Percentiles rank a stretch among this genome's conserved stretches.
phyloP scores from a whole-genome alignment of 2,797 vertebrate genomes.

The Chiloscyllium punctatum region DNA sequence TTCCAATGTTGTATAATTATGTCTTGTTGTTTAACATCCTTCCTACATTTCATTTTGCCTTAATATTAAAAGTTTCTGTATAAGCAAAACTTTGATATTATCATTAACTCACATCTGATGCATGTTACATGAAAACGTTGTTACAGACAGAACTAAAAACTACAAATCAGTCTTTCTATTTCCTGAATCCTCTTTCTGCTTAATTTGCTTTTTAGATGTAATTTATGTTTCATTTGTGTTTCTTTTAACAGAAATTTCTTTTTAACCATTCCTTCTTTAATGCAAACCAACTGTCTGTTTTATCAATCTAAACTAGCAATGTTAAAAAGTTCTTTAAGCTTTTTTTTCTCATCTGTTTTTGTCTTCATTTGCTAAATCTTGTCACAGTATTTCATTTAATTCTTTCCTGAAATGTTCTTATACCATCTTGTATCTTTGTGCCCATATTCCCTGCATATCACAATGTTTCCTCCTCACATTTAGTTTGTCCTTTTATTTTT shows the following conservation, averaged over 20 bases:
- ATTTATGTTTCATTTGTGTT: background rate
- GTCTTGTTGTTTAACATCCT: constrained; percentile 1
- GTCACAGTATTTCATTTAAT: background rate
- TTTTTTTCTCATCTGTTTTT: background rate
- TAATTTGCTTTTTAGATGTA: background rate
- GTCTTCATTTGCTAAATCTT: background rate
- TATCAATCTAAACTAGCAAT: background rate
- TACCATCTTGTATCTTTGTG: background rate
- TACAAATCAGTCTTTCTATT: background rate
- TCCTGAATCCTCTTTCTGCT: background rate
- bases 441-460: background rate
- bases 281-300: background rate
- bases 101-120: constrained; percentile 37
- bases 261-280: background rate
- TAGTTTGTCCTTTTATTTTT: background rate
- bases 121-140: constrained; percentile 27
- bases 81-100: constrained; percentile 11
- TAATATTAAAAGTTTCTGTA: background rate
- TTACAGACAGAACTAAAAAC: background rate
- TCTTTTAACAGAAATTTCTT: background rate
- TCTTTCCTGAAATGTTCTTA: background rate
- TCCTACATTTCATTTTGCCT: background rate
- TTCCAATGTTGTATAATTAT: constrained; percentile 14
- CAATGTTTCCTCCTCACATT: background rate
- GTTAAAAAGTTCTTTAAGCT: background rate